These are phyloP conservation scores for Druon quercuslanigerum DNA, from an alignment of 1,140 invertebrate genomes.

Conservation along the genomic window DNA sequence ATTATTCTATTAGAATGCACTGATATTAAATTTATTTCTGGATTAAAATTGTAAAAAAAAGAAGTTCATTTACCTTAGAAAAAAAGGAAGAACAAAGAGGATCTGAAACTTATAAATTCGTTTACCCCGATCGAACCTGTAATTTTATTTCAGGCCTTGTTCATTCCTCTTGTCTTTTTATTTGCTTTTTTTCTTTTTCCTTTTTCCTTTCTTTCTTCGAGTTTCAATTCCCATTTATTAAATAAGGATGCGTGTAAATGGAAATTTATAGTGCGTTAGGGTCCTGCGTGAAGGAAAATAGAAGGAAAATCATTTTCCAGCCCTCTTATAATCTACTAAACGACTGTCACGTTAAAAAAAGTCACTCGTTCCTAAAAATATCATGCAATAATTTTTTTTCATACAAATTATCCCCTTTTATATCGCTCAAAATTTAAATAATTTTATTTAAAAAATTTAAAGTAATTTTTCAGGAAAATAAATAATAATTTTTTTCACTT, in stretches of 20 bases:
- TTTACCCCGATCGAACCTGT: slow-evolving; percentile 55
- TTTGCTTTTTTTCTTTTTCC: no score
- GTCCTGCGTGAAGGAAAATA: slow-evolving; percentile 32
- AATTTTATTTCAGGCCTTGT: slow-evolving; percentile 56
- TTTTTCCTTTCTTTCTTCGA: slow-evolving; percentile 47
- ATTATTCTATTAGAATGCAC: background rate
- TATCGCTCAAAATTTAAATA: no score
- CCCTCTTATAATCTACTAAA: background rate
- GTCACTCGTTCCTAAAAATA: no score
- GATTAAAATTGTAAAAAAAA: no score
- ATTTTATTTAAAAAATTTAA: no score
- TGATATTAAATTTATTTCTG: background rate
- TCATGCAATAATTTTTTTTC: no score
- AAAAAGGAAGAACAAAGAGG: background rate
- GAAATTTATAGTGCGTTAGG: slow-evolving; percentile 45
- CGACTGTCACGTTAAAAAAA: no score
- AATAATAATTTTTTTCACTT: no score
- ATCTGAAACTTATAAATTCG: slow-evolving; percentile 47
- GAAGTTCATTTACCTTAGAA: background rate
- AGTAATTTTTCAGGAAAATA: no score
- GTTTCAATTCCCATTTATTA: slow-evolving; percentile 53
- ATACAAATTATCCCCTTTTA: no score
- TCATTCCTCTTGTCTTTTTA: slow-evolving; percentile 41
- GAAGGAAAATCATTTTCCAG: slow-evolving; percentile 30
- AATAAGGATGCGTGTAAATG: slow-evolving; percentile 46